Evolutionary conservation across 2,797 vertebrate genomes (phyloP), one percentile per base, ranked within the genome.

Genomic region (Percopsis omiscomaycus): DNA sequence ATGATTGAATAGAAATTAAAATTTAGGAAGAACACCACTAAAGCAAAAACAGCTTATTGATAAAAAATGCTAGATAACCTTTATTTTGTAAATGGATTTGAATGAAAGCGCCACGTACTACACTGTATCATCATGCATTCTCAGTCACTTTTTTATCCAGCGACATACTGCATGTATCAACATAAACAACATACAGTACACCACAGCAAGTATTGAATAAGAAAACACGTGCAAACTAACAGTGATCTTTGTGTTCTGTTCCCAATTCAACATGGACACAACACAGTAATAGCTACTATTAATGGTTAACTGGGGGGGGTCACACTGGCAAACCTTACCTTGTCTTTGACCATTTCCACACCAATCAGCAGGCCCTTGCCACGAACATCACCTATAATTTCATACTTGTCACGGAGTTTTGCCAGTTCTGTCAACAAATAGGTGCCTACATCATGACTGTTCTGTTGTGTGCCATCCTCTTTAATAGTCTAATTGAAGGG

Each of bases 321-420:
- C n/a, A 37, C 27, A 10, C 12, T 54, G 11, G 4, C 3, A 13
- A 37, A 66, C 3, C 49, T 15, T 78, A 98, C 97, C 95, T 98
- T 98, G 79, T 97, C 92, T 79, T 86, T 91, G 55, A 99, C 96
- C 96, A 99, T 96, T 86, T 99, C 96, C 69, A 99, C 80, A 0
- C 96, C 96, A 0, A 98, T 93, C 91, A 91, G 91, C 64, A 99
- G 93, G 51, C 98, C 97, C 84, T 98, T 98, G 59, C 98, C 98
- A 30, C 98, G 93, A 51, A 99, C 94, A 5, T 99, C 98, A 11
- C 97, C 97, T 1, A 99, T 64, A 0, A 97, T 93, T 75, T 98
- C 92, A 0, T 94, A 95, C 66, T 93, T 90, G 68, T 97, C 93
- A 51, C 95, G 89, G 55, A 98, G 88, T 69, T 96, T 94, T 32